Evolutionary conservation across 2,888 invertebrate genomes (phyloP), one percentile per base, ranked within the genome.

Genomic region (Euphydryas editha): DNA sequence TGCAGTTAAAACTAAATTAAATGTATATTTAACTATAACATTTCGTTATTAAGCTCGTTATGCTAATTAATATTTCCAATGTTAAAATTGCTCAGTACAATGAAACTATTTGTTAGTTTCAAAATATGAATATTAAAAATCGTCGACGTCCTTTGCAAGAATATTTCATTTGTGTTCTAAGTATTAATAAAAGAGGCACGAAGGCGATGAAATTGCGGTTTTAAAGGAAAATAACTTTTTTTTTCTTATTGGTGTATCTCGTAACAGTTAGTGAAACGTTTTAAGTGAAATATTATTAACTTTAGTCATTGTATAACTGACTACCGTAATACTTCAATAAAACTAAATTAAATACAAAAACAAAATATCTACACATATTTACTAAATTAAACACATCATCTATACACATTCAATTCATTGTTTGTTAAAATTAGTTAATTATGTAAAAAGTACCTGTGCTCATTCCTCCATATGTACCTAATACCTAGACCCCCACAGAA

Each of bases 191-290:
- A 61, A 58, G 62, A 36, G 49, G 24, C 60, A 57, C 4, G 66
- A 54, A 62, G 46, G 61, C 62, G 66, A 44, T 57, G 66, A 62
- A 58, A 66, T 66, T 62, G 66, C 62, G 66, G 62, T 44, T 36
- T 66, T 66, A 66, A 62, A 66, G 44, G 54, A 66, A 54, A 66
- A 54, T 62, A 58, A 37, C 51, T 49, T 66, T 58, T 61, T 62
- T 54, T 62, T 58, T 58, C 18, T 57, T 46, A 37, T 44, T 36
- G 36, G 59, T 59, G 15, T 18, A 37, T 57, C 46, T 60, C 37
- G 20, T 18, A 57, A 18, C 37, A 47, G 47, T 44, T 30, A 49
- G 47, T 44, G n/a, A 44, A 54, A 54, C 7, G 39, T 7, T 24
- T 24, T 36, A 15, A n/a, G 2, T 36, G 13, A 18, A 20, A 11